These are phyloP conservation scores for Procavia capensis DNA, from an alignment of 2,113 vertebrate species.

Conservation along the genomic window DNA sequence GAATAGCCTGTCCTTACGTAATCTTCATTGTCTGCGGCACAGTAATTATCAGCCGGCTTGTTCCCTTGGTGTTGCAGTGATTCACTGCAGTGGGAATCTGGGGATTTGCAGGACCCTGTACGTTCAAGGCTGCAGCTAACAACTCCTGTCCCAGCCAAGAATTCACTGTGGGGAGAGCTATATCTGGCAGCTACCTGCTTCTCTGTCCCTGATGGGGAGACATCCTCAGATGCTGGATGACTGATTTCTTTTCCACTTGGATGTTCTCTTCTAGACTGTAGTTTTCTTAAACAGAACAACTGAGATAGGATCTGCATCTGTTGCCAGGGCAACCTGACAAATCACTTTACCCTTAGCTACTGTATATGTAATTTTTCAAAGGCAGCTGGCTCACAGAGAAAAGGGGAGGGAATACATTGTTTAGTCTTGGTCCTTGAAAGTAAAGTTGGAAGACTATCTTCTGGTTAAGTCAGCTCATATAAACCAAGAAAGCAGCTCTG, in stretches of 20 bases:
- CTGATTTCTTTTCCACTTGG: constrained; percentile 47
- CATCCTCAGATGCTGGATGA: background rate
- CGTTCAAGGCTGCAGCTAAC: background rate
- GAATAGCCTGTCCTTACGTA: background rate
- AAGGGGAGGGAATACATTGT: background rate
- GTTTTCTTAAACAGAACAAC: constrained; percentile 63
- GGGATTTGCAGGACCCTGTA: background rate
- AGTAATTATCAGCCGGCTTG: background rate
- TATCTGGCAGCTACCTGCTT: background rate
- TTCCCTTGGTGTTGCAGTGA: background rate
- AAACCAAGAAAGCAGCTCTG: background rate
- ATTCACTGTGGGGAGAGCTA: background rate
- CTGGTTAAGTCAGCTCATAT: background rate
- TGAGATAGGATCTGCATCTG: constrained; percentile 51
- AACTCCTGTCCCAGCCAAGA: background rate
- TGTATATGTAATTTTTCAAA: constrained; percentile 58
- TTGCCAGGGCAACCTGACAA: constrained; percentile 74
- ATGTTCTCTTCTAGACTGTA: constrained; percentile 50
- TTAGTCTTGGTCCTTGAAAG: background rate
- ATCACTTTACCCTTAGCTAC: constrained; percentile 47
- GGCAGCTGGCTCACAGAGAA: constrained; percentile 33
- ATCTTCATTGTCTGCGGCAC: background rate
- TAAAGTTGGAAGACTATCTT: background rate
- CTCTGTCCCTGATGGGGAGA: background rate
- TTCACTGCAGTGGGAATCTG: background rate